A percentile compares a stretch with the other conserved stretches of the same genome.
phyloP scores from a whole-genome alignment of 2,888 invertebrate genomes.

The Ceraclea dissimilis region DNA sequence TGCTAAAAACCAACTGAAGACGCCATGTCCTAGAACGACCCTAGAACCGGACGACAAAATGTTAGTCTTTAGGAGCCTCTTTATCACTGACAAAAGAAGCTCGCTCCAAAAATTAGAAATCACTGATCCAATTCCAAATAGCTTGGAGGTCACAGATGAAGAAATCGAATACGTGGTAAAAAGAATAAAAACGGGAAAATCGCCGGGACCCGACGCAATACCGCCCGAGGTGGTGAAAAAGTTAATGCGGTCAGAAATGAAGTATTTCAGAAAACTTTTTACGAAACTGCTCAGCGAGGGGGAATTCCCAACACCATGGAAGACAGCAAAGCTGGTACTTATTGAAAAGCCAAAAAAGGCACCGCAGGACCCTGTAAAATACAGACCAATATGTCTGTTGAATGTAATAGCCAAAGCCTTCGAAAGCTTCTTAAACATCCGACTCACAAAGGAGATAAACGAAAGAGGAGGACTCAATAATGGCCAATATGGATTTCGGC shows the following conservation, averaged over 20 bases:
- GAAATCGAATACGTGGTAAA: not conserved
- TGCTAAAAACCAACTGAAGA: not conserved
- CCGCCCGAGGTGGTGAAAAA: not conserved
- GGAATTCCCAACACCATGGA: not conserved
- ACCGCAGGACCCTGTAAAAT: too few relatives aligned
- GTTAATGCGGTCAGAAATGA: not conserved
- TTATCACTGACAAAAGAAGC: not conserved
- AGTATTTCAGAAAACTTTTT: not conserved
- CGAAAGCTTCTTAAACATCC: too few relatives aligned
- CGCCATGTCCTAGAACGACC: not conserved
- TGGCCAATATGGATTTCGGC: too few relatives aligned
- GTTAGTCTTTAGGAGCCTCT: not conserved
- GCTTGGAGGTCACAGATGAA: not conserved
- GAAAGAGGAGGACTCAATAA: too few relatives aligned
- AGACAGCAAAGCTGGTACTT: not conserved
- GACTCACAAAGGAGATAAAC: too few relatives aligned
- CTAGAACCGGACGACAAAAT: not conserved
- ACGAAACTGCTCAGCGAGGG: not conserved
- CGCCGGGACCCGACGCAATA: not conserved
- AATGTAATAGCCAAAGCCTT: too few relatives aligned
- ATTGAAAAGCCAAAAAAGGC: not conserved
- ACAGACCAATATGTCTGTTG: too few relatives aligned
- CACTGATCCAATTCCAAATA: not conserved
- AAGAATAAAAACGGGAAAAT: not conserved
- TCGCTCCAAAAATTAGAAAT: not conserved